Base-by-base conservation (phyloP, 2,888 invertebrate species). In the Acronicta leporina region DNA sequence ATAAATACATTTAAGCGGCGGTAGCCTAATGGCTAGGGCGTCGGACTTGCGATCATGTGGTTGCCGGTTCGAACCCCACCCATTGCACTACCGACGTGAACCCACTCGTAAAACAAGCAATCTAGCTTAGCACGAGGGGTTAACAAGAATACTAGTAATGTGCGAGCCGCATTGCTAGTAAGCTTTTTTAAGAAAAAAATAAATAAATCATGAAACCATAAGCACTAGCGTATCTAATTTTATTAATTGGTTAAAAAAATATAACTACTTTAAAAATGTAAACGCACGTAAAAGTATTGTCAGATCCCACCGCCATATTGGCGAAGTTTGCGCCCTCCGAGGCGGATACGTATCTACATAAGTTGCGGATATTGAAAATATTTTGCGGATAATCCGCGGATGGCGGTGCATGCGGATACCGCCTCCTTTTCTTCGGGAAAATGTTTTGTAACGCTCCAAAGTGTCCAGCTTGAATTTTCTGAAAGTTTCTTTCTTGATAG, bases 331-430 rank as follows among this genome's bases (percentile, higher is more conserved):
- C 51, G 42, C 63, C 59, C 52, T 57, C 55, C 66, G 66, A 62
- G 59, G 47, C 71, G 68, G 75, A 69, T 69, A 77, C 69, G 48
- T 73, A 75, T 77, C 80, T 73, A 78, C 73, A 80, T 74, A 87
- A 84, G 82, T 86, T 82, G 82, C 82, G 82, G 84, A 88, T 89
- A 89, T 89, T 88, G 87, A 84, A 87, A 89, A 90, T 90, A 88
- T 88, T 86, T 85, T 80, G 77, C 81, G 81, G 85, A 85, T 84
- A 81, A 87, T 84, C 81, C 84, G 78, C 71, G 73, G 63, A 73
- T 78, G 65, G 68, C 50, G 63, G 47, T 44, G 71, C 40, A 54
- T 49, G 58, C 63, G 57, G 63, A 43, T 58, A 52, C 54, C 51
- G 55, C 44, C 51, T 69, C 50, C 69, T 69, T 68, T 63, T 63